These are phyloP conservation scores for Pelosia muscerda DNA, from an alignment of 2,888 invertebrate species.

Conservation along the genomic window DNA sequence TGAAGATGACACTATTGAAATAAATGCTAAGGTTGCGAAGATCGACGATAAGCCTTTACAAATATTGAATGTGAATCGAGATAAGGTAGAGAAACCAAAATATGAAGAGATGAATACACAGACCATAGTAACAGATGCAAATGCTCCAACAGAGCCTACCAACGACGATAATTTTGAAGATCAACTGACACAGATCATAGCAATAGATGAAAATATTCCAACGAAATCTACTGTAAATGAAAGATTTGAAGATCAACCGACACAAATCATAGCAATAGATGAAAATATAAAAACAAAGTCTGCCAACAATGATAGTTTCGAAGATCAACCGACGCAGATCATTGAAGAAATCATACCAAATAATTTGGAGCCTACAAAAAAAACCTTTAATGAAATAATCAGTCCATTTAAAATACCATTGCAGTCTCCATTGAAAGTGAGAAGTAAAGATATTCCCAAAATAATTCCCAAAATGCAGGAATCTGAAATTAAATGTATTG, in stretches of 20 bases:
- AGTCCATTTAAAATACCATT: constrained; percentile 75
- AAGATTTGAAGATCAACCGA: constrained; percentile 62
- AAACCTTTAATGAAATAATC: constrained; percentile 50
- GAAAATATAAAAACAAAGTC: constrained; percentile 23
- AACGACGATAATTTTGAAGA: constrained; percentile 56
- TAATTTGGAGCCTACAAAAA: constrained; percentile 25
- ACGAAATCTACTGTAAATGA: constrained; percentile 27
- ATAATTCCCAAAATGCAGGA: constrained; percentile 38
- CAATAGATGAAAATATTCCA: constrained; percentile 41
- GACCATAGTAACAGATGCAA: constrained; percentile 50
- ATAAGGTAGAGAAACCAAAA: constrained; percentile 26
- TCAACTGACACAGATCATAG: constrained; percentile 65
- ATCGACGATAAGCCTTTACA: constrained; percentile 60
- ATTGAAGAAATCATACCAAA: constrained; percentile 50
- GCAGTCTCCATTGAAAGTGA: constrained; percentile 62
- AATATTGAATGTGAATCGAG: constrained; percentile 44
- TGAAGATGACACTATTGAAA: constrained; percentile 56
- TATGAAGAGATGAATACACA: constrained; percentile 69
- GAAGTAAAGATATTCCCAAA: constrained; percentile 61
- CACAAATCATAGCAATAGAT: constrained; percentile 60
- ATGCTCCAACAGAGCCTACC: constrained; percentile 16
- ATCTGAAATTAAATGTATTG: constrained; percentile 29
- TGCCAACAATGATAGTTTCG: constrained; percentile 45
- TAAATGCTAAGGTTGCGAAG: constrained; percentile 34
- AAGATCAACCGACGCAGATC: constrained; percentile 67